phyloP scores from a whole-genome alignment of 2,113 vertebrate genomes.

The Cyphomyrus discorhynchus region DNA sequence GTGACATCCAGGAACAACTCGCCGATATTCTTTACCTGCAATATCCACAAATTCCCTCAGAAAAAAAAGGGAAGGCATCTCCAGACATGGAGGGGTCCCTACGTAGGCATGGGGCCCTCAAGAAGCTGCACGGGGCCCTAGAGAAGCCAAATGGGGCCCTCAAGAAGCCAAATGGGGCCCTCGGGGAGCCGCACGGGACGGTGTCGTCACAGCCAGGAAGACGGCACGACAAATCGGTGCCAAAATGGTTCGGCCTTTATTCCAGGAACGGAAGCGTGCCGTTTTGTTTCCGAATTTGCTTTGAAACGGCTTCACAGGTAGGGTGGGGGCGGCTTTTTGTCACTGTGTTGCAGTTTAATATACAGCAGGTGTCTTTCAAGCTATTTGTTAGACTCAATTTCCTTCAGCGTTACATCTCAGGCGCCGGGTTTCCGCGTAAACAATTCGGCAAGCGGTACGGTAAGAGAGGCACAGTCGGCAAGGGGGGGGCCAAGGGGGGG shows the following conservation, averaged over 20 bases:
- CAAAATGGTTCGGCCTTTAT: conserved; percentile 3
- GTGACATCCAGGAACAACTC: background rate
- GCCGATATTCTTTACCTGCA: background rate
- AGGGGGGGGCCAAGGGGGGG: background rate
- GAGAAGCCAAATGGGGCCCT: no score
- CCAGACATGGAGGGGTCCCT: background rate
- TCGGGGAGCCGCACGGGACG: background rate
- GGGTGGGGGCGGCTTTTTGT: background rate
- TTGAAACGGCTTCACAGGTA: background rate
- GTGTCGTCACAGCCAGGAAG: background rate
- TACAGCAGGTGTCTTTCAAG: conserved; percentile 8
- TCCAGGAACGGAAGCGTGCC: background rate
- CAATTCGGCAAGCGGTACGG: background rate
- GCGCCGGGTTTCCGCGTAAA: background rate
- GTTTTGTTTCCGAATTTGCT: conserved; percentile 13
- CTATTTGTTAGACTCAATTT: conserved; percentile 19
- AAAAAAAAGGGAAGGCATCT: background rate
- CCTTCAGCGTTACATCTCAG: background rate
- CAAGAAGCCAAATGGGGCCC: background rate
- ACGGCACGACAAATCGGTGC: background rate
- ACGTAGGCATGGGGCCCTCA: background rate
- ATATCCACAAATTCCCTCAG: background rate
- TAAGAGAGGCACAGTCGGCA: no score
- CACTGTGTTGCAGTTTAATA: conserved; percentile 8
- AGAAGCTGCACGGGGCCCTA: background rate